Percentiles rank a stretch among this genome's conserved stretches.
Conservation (phyloP, 2,888 invertebrate genomes). For the Agriopis leucophaearia region DNA sequence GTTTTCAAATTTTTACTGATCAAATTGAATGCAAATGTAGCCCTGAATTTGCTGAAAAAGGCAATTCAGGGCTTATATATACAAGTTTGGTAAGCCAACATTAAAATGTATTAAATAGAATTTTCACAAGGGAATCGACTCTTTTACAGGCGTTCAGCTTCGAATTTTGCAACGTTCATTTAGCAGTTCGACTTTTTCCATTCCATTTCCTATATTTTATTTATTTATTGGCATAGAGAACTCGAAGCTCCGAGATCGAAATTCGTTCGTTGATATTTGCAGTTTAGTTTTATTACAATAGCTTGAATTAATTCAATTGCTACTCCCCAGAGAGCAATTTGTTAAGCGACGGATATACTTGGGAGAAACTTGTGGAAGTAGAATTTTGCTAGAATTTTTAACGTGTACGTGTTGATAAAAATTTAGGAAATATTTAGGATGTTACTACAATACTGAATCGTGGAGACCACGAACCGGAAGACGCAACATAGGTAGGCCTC, state of each 20-base stretch:
- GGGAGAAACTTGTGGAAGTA: not conserved
- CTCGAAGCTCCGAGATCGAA: conserved; percentile 38
- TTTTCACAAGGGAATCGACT: conserved; percentile 5
- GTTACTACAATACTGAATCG: too few species aligned
- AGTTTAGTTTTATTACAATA: conserved; percentile 49
- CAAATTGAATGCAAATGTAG: too few species aligned
- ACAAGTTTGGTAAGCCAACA: too few species aligned
- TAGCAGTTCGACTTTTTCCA: conserved; percentile 16
- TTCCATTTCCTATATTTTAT: conserved; percentile 31
- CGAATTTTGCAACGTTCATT: conserved; percentile 16
- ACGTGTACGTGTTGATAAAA: too few species aligned
- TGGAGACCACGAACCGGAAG: too few species aligned
- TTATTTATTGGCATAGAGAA: conserved; percentile 39
- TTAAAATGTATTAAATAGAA: not conserved
- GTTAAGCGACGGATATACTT: conserved; percentile 4
- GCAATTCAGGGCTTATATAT: too few species aligned
- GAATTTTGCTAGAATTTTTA: not conserved
- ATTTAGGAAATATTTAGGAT: too few species aligned
- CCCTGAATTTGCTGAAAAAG: too few species aligned
- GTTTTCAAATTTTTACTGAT: too few species aligned
- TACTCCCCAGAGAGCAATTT: conserved; percentile 32
- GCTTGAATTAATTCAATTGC: conserved; percentile 49
- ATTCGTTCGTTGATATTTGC: conserved; percentile 44
- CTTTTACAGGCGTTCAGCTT: conserved; percentile 6
- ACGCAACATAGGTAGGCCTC: too few species aligned